Evolutionary conservation across 2,888 invertebrate genomes (phyloP), one percentile per base, ranked within the genome.

Genomic region (Habrosyne pyritoides): DNA sequence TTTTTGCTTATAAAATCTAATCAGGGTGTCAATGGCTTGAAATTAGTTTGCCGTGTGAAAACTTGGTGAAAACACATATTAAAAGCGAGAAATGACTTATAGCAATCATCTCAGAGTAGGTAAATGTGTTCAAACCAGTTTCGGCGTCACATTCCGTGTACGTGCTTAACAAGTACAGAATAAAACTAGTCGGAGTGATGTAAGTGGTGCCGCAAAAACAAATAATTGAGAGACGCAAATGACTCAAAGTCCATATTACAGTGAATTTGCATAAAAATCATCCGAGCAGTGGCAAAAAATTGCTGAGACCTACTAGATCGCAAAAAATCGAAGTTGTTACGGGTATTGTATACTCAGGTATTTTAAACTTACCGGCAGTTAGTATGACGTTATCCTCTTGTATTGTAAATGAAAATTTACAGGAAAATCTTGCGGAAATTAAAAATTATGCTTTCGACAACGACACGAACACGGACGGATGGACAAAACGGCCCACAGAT

Each of bases 341-440:
- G 2, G 1, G 2, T 6, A 18, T 18, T 2, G 8, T 18, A 18
- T 14, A 2, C 7, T 24, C 14, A 24, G n/a, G n/a, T 28, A 50
- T 14, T 28, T 21, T 12, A 53, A 18, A 60, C 60, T 60, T 53
- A 60, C 60, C 47, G 21, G 33, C 5, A 52, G 14, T 21, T 21
- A 24, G 26, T 47, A 18, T 47, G 36, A 53, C 26, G 42, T 10
- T 6, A 12, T 53, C 21, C 24, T 36, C 36, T 8, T 18, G 10
- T 5, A 12, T 50, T 28, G 12, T 21, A 21, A 18, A 14, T 5
- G 50, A 10, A 18, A 21, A 48, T 48, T 26, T 30, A 21, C 6
- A 30, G 10, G 12, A 14, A 56, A 53, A 51, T 26, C 46, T 21
- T 18, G 33, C n/a, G n/a, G 26, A 54, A 55, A 59, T 53, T 47